Base-by-base conservation (phyloP, 2,888 invertebrate genomes). In the Idaea aversata region DNA sequence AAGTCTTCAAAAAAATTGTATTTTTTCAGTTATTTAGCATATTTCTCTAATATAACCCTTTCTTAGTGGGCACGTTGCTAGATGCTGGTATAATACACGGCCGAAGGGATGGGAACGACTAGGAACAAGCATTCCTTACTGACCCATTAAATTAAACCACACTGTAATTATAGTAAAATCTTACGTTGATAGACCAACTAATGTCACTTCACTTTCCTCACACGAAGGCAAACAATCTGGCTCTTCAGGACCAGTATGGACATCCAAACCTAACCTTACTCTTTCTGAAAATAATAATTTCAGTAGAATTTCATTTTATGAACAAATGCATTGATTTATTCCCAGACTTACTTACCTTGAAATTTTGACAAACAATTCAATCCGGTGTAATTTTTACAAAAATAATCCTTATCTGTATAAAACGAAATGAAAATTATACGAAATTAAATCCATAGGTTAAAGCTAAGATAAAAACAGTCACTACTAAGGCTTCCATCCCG, bases 151-250 rank as follows among this genome's bases (percentile, higher is more conserved):
- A 25, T 25, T 2, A 25, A 25, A 25, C 25, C 25, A 25, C 25
- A 1, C 25, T 25, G 25, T 36, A 36, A 4, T 10, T 36, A 36
- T 7, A 47, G 7, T 38, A 10, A 6, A 38, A n/a, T 57, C 71
- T 73, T 77, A 87, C 88, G 74, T 80, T 5, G 77, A 75, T 61
- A 77, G 65, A 65, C 87, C 82, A 34, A 87, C 72, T 63, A 78
- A 80, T 5, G 76, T 82, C 5, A 91, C 71, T 76, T 95, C 94
- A 62, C 92, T 93, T 82, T 95, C 95, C 0, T 90, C 90, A 74
- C 95, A 95, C 10, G 94, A 94, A 0, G 94, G 94, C 57, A 94
- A 74, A 75, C 95, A 95, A 5, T 65, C 59, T 25, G 47, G 7
- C 47, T 57, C 66, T 34, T 76, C 71, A 2, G 58, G 34, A 16